These are phyloP conservation scores for Drosophila anomelani DNA, from an alignment of 2,888 invertebrate species.

Conservation along the genomic window DNA sequence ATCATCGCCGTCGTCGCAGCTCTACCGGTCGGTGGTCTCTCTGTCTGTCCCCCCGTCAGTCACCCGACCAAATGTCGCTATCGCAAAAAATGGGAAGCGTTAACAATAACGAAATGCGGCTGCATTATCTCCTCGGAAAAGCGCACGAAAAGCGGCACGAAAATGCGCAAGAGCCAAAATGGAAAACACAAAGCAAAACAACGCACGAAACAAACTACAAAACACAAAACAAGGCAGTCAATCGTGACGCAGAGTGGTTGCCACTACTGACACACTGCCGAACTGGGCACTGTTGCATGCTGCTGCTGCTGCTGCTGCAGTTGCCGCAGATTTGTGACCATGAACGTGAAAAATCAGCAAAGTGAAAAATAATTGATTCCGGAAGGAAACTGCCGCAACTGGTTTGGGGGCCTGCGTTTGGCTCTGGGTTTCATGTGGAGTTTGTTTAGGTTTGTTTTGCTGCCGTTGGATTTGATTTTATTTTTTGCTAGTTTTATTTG, in stretches of 20 bases:
- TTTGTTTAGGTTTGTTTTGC: constrained; percentile 7
- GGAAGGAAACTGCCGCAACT: constrained; percentile 84
- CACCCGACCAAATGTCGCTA: constrained; percentile 51
- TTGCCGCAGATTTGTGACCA: constrained; percentile 59
- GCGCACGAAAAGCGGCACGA: constrained; percentile 34
- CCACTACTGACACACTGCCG: constrained; percentile 52
- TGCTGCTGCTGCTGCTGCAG: constrained; percentile 10
- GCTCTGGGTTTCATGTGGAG: neutral
- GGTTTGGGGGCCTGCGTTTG: constrained; percentile 42
- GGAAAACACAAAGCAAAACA: constrained; percentile 23
- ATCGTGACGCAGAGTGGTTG: constrained; percentile 51
- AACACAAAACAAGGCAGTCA: constrained; percentile 51
- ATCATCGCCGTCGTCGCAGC: constrained; percentile 5
- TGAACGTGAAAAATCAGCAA: constrained; percentile 71
- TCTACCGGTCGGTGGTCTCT: constrained; percentile 8
- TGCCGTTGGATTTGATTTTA: constrained; percentile 13
- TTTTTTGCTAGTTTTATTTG: constrained; percentile 11
- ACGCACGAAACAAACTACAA: constrained; percentile 25
- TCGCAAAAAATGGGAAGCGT: constrained; percentile 59
- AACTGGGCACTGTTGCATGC: constrained; percentile 42
- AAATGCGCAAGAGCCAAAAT: constrained; percentile 20
- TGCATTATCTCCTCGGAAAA: constrained; percentile 44
- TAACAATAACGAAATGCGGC: constrained; percentile 30
- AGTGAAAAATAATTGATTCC: constrained; percentile 83
- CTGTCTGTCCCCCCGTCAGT: constrained; percentile 1